A percentile compares a stretch with the other conserved stretches of the same genome.
Evolutionary conservation across 2,113 vertebrate species (phyloP).

Genomic region (Mus musculus): GRCm39 chr3:36322001-36322500

Average conservation of each 20-base stretch:
- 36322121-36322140: not conserved
- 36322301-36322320: not conserved
- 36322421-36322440: not conserved
- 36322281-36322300: not conserved
- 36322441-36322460: not conserved
- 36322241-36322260: not conserved
- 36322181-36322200: not conserved
- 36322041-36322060: not conserved
- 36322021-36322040: not conserved
- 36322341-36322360: not conserved
- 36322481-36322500: not conserved
- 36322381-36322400: not conserved
- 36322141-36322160: not conserved
- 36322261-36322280: not conserved
- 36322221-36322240: not conserved
- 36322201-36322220: not conserved
- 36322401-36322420: not conserved
- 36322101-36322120: not conserved
- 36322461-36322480: not conserved
- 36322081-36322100: not conserved
- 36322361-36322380: not conserved
- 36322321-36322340: not conserved
- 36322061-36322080: not conserved
- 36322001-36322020: not conserved
- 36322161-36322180: not conserved